Percentiles rank a stretch among this genome's conserved stretches.
Conservation (phyloP, 2,888 invertebrate species). For the Trissolcus brochymenae region DNA sequence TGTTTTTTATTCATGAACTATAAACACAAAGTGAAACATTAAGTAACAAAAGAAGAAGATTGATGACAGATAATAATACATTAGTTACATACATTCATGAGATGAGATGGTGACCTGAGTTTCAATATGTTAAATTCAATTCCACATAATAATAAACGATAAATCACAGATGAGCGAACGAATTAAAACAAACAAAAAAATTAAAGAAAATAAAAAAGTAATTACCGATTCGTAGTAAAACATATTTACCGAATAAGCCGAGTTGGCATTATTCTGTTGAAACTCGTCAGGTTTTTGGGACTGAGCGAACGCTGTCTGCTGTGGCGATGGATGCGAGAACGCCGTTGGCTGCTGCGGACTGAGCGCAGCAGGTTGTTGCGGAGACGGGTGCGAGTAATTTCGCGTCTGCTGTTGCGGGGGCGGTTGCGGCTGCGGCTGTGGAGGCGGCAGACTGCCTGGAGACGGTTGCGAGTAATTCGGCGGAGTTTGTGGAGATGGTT, state of each 20-base stretch:
- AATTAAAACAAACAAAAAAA: slow-evolving; percentile 1
- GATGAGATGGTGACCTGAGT: not conserved
- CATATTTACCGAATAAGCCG: slow-evolving; percentile 51
- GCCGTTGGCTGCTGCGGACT: slow-evolving; percentile 56
- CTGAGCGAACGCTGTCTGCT: slow-evolving; percentile 42
- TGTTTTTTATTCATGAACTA: not conserved
- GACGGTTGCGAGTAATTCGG: slow-evolving; percentile 77
- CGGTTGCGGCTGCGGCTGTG: slow-evolving; percentile 5
- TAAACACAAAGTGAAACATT: not conserved
- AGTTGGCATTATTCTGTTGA: slow-evolving; percentile 43
- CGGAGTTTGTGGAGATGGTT: slow-evolving; percentile 71
- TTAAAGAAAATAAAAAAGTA: slow-evolving; percentile 14
- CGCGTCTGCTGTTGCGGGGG: slow-evolving; percentile 61
- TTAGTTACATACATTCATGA: not conserved
- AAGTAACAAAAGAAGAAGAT: not conserved
- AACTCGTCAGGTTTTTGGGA: slow-evolving; percentile 41
- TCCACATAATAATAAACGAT: not conserved
- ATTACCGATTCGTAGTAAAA: slow-evolving; percentile 36
- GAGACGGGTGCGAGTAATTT: slow-evolving; percentile 66
- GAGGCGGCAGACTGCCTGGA: slow-evolving; percentile 63
- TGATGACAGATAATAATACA: not conserved
- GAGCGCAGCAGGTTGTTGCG: slow-evolving; percentile 56
- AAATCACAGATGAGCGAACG: slow-evolving; percentile 5
- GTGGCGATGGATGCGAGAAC: slow-evolving; percentile 64
- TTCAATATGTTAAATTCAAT: not conserved